A percentile compares a stretch with the other conserved stretches of the same genome.
Conservation (phyloP, 2,888 invertebrate genomes). For the Xanthorhoe designata region DNA sequence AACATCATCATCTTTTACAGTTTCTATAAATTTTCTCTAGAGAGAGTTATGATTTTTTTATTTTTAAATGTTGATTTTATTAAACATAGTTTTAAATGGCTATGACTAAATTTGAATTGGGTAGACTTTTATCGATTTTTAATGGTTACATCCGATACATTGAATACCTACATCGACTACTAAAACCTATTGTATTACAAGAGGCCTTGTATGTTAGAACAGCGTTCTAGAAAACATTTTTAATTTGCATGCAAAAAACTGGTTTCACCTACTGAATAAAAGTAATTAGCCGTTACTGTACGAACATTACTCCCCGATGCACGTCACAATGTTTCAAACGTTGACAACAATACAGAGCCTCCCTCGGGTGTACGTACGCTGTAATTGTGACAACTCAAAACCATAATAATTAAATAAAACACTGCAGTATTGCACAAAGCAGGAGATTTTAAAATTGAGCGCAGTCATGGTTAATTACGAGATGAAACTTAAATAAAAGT, state of each 20-base stretch:
- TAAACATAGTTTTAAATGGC: too few relatives aligned
- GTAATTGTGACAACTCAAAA: conserved; percentile 43
- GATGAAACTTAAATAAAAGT: conserved; percentile 21
- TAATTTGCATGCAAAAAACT: conserved; percentile 17
- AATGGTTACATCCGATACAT: neutral
- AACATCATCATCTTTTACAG: too few relatives aligned
- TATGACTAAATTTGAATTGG: too few relatives aligned
- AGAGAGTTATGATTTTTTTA: too few relatives aligned
- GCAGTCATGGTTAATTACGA: conserved; percentile 23
- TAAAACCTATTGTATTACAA: neutral
- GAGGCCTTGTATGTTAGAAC: conserved; percentile 5
- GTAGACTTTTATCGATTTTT: too few relatives aligned
- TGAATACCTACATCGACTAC: neutral
- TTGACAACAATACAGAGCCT: conserved; percentile 42
- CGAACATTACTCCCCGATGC: conserved; percentile 34
- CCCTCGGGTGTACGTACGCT: conserved; percentile 39
- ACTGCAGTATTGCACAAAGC: conserved; percentile 34
- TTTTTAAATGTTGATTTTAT: too few relatives aligned
- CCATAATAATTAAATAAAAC: conserved; percentile 43
- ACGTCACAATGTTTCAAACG: conserved; percentile 41
- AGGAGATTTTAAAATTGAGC: conserved; percentile 26
- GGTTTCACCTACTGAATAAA: conserved; percentile 31
- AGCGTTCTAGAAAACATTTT: conserved; percentile 7
- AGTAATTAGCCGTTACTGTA: conserved; percentile 33
- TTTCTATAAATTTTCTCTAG: too few relatives aligned